Evolutionary conservation across 2,888 invertebrate genomes (phyloP), one percentile per base, ranked within the genome.

Genomic region (Anthophora plumipes): DNA sequence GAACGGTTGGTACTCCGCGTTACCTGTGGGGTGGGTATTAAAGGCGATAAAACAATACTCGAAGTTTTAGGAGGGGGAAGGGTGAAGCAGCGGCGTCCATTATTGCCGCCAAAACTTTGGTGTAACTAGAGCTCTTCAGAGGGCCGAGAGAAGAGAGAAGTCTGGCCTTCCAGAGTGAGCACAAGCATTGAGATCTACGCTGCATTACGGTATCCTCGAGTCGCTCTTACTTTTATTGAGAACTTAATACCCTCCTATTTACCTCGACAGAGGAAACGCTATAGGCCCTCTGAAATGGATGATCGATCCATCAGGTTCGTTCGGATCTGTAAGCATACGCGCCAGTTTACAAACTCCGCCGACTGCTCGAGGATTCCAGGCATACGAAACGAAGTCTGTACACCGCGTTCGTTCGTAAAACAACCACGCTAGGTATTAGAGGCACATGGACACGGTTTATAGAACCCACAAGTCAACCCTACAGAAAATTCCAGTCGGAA

Each of bases 41-140:
- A 87, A 85, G 78, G 77, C 80, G 80, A 82, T 88, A 83, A 90
- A 88, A 90, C 85, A 87, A 85, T 88, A 82, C 82, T 81, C 80
- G 59, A 85, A 88, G 85, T 86, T 87, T 83, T 76, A 77, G 69
- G 31, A 4, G 31, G n/a, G n/a, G n/a, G n/a, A n/a, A n/a, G n/a
- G n/a, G n/a, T n/a, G n/a, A n/a, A 81, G 68, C 78, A 60, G 79
- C 78, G 67, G 71, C 81, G 88, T 85, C 85, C 85, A 80, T 88
- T 88, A 89, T 89, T 85, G 83, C 86, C 67, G 77, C 71, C 81
- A 63, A 86, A 88, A 90, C 77, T 89, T 85, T 71, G 73, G 66
- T 76, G 78, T 77, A 83, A 83, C 64, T 48, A 68, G 77, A 82
- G 68, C 83, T 66, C 43, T 59, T 67, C 57, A 64, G 74, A 14